Evolutionary conservation across 2,113 vertebrate genomes (phyloP), one percentile per base, ranked within the genome.

Genomic region (Oryzias woworae): DNA sequence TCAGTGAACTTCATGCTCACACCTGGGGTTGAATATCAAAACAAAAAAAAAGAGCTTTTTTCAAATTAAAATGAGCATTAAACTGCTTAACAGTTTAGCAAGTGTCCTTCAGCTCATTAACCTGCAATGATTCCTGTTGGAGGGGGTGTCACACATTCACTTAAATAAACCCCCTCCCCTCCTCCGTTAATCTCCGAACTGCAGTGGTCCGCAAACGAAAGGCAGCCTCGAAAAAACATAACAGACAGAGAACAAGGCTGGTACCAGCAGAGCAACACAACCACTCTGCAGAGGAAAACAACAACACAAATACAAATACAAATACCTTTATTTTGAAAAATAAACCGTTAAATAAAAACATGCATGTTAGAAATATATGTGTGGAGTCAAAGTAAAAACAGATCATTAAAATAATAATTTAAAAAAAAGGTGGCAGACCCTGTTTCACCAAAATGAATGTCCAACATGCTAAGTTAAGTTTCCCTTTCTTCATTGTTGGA

Each of bases 341-440:
- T 78, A 80, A 67, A 77, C 57, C 31, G 72, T 88, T 87, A 84
- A 88, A 87, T 84, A 81, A 69, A 75, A 45, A 86, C 68, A 77
- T 79, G 69, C 72, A 81, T 55, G 58, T 80, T 75, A 71, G 73
- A 87, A 89, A 86, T 72, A 78, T 66, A 62, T 72, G 70, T 69
- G 31, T 8, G 16, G 53, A 68, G 82, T 81, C 77, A 75, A 73
- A 83, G 50, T 73, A 58, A 71, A 53, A 64, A 66, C 18, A 60
- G 75, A 53, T 73, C 66, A 46, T 64, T 66, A 36, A 36, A 26
- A 26, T 8, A 36, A 36, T 41, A 75, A 20, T 59, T 59, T 66
- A 56, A 66, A 5, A 64, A 48, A 62, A 20, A 75, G 23, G 74
- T 18, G 2, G 48, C 74, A 71, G 52, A 87, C 65, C 66, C 77